A percentile compares a stretch with the other conserved stretches of the same genome.
These are phyloP conservation scores for Girardinus metallicus DNA, from an alignment of 2,797 vertebrate species.

Conservation along the genomic window DNA sequence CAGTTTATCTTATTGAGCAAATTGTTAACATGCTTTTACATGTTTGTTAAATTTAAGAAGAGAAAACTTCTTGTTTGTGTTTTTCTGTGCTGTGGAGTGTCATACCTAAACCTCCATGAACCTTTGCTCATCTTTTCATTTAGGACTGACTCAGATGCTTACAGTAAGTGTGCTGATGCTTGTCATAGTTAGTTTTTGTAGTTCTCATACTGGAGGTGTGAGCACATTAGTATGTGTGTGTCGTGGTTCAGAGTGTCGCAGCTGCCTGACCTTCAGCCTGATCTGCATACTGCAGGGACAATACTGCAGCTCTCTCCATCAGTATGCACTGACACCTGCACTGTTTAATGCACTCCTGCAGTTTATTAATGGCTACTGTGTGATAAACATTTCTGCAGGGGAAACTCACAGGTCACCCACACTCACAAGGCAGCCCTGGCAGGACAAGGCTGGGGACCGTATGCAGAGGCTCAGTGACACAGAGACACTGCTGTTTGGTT, in stretches of 20 bases:
- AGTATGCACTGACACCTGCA: slow-evolving; percentile 80
- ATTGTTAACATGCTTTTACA: not conserved
- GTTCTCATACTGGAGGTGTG: slow-evolving; percentile 16
- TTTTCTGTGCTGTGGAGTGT: not conserved
- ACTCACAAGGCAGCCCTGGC: not conserved
- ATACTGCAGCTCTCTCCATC: slow-evolving; percentile 77
- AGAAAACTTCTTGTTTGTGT: not conserved
- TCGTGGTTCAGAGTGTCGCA: slow-evolving; percentile 30
- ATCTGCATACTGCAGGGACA: slow-evolving; percentile 78
- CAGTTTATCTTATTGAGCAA: not conserved
- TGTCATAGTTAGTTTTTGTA: slow-evolving; percentile 4
- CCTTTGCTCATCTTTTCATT: not conserved
- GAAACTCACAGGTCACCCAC: slow-evolving; percentile 67
- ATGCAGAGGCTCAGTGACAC: not conserved
- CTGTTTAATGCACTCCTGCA: slow-evolving; percentile 83
- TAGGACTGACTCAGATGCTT: not conserved
- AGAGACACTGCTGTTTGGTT: not conserved
- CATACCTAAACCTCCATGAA: not conserved
- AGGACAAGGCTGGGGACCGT: not conserved
- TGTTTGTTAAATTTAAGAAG: not conserved
- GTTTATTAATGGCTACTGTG: slow-evolving; percentile 81
- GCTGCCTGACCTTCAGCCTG: slow-evolving; percentile 69
- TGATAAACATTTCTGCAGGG: slow-evolving; percentile 81
- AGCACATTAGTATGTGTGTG: slow-evolving; percentile 72
- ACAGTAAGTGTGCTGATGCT: not conserved